phyloP scores from a whole-genome alignment of 2,113 vertebrate species.

The Mellivora capensis region DNA sequence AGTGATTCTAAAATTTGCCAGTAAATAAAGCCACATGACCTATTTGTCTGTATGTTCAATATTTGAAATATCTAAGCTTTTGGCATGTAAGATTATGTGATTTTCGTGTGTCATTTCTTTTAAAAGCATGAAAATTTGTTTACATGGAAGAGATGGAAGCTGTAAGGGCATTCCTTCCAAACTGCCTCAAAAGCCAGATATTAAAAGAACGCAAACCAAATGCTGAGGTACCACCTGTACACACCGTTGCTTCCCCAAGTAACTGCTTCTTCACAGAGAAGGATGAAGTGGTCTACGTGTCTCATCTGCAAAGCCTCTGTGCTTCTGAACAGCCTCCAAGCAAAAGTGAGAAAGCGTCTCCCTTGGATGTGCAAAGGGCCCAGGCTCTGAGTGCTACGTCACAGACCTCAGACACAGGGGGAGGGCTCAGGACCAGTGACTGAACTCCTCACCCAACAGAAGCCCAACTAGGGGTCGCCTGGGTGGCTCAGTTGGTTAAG shows the following conservation, averaged over 20 bases:
- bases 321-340: neutral
- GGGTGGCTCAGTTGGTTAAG: too few species aligned
- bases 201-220: neutral
- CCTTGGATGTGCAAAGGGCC: neutral
- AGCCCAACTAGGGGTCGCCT: neutral
- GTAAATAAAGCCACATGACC: neutral
- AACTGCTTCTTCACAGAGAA: neutral
- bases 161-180: neutral
- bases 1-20: conserved; percentile 5
- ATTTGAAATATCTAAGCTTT: conserved; percentile 1
- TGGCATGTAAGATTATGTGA: conserved; percentile 5
- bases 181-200: neutral
- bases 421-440: neutral
- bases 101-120: conserved; percentile 26
- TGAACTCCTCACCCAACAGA: neutral
- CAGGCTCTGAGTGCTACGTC: neutral
- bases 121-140: conserved; percentile 31
- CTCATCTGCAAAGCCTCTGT: neutral
- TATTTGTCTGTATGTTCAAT: neutral
- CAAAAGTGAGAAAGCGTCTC: neutral
- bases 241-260: neutral
- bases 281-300: neutral
- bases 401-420: neutral
- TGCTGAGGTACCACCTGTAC: neutral
- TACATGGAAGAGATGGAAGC: neutral